Conservation (phyloP, 1,140 invertebrate species). For the Cydia splendana region DNA sequence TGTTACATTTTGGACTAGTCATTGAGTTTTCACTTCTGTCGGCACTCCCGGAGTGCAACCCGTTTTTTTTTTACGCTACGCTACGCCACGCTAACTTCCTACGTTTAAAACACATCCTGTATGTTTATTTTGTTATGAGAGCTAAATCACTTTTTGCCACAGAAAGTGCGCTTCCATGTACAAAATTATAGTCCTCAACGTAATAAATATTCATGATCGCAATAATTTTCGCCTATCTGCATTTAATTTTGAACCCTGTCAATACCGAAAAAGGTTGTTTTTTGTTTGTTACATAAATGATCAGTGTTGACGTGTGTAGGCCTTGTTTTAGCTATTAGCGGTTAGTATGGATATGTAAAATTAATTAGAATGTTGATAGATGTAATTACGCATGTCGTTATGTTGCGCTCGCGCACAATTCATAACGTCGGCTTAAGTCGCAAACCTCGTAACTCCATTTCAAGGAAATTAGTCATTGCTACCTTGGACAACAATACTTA, state of each 20-base stretch:
- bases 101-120: not conserved
- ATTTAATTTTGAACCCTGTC: not conserved
- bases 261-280: not conserved
- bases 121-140: not conserved
- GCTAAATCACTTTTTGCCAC: constrained; percentile 5
- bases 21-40: no score
- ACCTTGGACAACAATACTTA: no score
- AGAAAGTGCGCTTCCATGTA: not conserved
- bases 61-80: no score
- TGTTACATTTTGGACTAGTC: no score
- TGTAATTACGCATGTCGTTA: constrained; percentile 6
- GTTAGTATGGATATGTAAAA: not conserved
- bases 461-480: no score
- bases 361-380: constrained; percentile 23
- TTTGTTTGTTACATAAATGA: not conserved
- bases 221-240: not conserved
- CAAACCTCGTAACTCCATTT: no score
- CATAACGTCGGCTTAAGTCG: no score
- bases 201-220: not conserved
- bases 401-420: not conserved
- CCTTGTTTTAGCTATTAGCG: not conserved
- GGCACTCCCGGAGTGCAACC: no score
- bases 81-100: no score
- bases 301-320: not conserved
- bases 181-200: not conserved